Percentiles rank a stretch among this genome's conserved stretches.
Conservation (phyloP, 2,797 vertebrate genomes). For the Prionace glauca region DNA sequence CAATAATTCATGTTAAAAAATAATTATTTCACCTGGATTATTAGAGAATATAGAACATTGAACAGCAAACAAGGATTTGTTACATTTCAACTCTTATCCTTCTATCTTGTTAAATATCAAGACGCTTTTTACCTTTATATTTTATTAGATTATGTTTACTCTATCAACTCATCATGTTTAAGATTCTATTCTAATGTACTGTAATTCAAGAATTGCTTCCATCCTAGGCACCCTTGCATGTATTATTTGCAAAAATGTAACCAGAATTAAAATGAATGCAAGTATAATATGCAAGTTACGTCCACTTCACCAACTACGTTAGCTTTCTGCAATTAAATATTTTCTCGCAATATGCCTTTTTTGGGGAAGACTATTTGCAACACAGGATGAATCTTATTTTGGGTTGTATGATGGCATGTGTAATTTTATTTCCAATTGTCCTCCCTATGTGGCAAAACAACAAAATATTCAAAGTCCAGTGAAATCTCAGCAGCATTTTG, state of each 20-base stretch:
- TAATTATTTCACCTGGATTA: background rate
- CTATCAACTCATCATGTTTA: slow-evolving; percentile 27
- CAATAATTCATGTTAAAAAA: background rate
- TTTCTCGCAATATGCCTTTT: background rate
- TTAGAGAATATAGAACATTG: background rate
- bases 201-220: background rate
- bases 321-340: background rate
- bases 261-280: background rate
- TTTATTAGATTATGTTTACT: background rate
- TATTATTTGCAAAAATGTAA: background rate
- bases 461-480: background rate
- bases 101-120: background rate
- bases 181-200: slow-evolving; percentile 3
- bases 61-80: background rate
- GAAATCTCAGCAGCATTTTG: background rate
- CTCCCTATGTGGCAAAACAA: background rate
- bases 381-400: background rate
- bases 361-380: background rate
- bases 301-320: background rate
- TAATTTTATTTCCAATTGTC: background rate
- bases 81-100: background rate
- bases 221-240: background rate
- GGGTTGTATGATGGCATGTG: background rate
- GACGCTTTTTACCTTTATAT: background rate
- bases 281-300: background rate